phyloP scores from a whole-genome alignment of 2,797 vertebrate species.

The Xenopus petersii region DNA sequence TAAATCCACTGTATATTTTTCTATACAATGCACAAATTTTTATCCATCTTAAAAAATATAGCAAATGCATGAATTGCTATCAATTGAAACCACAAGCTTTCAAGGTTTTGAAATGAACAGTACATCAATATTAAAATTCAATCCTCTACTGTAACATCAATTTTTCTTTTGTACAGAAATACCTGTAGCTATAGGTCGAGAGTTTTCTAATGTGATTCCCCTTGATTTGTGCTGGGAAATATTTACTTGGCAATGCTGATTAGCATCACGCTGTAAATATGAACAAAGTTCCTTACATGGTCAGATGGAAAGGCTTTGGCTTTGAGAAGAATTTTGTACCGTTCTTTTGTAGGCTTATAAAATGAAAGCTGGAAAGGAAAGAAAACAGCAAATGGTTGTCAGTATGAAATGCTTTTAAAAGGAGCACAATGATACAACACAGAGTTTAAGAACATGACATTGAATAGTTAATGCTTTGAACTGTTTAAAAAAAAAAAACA shows the following conservation, averaged over 20 bases:
- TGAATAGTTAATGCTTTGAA: too few relatives aligned
- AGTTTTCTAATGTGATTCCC: constrained; percentile 52
- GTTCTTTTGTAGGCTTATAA: constrained; percentile 82
- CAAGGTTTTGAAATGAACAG: constrained; percentile 62
- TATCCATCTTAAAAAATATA: background rate
- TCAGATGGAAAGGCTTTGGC: constrained; percentile 91
- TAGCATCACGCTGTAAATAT: constrained; percentile 52
- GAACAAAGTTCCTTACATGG: constrained; percentile 74
- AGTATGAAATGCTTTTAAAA: background rate
- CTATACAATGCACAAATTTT: background rate
- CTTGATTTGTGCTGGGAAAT: constrained; percentile 59
- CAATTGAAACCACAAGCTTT: constrained; percentile 61
- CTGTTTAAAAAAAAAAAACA: too few relatives aligned
- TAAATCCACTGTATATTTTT: too few relatives aligned
- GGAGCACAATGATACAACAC: background rate
- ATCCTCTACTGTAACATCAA: constrained; percentile 53
- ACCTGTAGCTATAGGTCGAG: constrained; percentile 57
- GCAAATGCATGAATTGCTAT: constrained; percentile 60
- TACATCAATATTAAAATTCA: constrained; percentile 65
- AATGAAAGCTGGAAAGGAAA: constrained; percentile 81
- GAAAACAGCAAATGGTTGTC: constrained; percentile 40
- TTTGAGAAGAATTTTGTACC: constrained; percentile 90
- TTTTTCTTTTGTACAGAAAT: constrained; percentile 62
- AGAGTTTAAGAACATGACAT: background rate
- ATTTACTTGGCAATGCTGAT: constrained; percentile 58